Base-by-base conservation (phyloP, 2,888 invertebrate species). In the Zonitis immaculata region DNA sequence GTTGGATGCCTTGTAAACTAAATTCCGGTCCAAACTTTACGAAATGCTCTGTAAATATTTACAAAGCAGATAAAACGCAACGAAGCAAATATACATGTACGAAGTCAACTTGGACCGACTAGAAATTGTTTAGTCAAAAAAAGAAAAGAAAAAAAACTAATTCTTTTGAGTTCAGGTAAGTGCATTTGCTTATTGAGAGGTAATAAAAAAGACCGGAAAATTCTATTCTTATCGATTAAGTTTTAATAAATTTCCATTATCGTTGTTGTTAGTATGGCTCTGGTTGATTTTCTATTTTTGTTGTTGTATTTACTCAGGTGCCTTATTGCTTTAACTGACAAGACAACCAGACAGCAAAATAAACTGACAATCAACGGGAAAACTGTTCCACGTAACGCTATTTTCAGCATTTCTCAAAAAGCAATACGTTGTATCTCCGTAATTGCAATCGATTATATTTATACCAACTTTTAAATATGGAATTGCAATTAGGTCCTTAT, bases 41-140 rank as follows among this genome's bases (percentile, higher is more conserved):
- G 58, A 57, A 61, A 61, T 61, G 59, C 51, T 61, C 61, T 59
- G 58, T 57, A 61, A 61, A 61, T 61, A 56, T 61, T 61, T 59
- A 61, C 61, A 56, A 51, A 59, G 59, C 59, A 57, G 54, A 56
- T 49, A 35, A 22, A 52, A 57, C 51, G 48, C 59, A 59, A 56
- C 58, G 61, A 59, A 54, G 57, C 61, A 58, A 59, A 59, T 54
- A 59, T 54, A 57, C 56, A 59, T 59, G 56, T 54, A 59, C 54
- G 54, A 54, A 52, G 57, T 52, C 56, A 52, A 56, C 51, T 46
- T 48, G 46, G 32, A 42, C 39, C n/a, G 39, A 20, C 39, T 18
- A 39, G 16, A 11, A 18, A 18, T n/a, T n/a, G n/a, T n/a, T n/a
- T n/a, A n/a, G n/a, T n/a, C n/a, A n/a, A n/a, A n/a, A n/a, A n/a